Base-by-base conservation (phyloP, 2,113 vertebrate genomes). In the Anoura caudifer region DNA sequence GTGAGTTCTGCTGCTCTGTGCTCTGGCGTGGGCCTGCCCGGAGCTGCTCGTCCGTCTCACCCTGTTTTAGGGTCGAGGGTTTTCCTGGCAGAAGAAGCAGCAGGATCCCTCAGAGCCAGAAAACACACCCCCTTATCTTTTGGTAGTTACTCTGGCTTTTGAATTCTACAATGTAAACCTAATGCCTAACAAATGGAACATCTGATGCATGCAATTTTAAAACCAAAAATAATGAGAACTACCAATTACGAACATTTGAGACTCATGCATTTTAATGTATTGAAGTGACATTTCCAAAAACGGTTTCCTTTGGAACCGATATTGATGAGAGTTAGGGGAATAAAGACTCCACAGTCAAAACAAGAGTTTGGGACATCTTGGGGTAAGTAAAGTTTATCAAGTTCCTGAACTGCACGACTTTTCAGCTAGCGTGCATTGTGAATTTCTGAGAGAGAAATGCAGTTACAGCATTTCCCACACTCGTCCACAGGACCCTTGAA, bases 1-100 rank as follows among this genome's bases (percentile, higher is more conserved):
- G 99, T 99, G 98, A 97, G 99, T 99, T 22, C 36, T 69, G 14
- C 65, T 45, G 93, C 43, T 28, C 31, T 4, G 45, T 54, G 22
- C 45, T 10, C 12, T 2, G 0, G 0, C 0, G 0, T 1, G 7
- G 61, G 82, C 77, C 50, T 24, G 0, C 72, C 26, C 52, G 3
- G 50, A 2, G n/a, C 20, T 1, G 1, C 8, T 4, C 5, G 3
- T 33, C 14, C 61, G 20, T 75, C 65, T 33, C 26, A 5, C 14
- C 41, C 19, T 36, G 2, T 4, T 17, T 9, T 0, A 69, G 63
- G 14, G 41, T 7, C 17, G 4, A 38, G 45, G 5, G 14, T 33
- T 26, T 52, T 41, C 91, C 28, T 38, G 69, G 26, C 88, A n/a
- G 63, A 56, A 77, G 70, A 92, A 67, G 15, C 59, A 8, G 5